These are phyloP conservation scores for Thamnophis sirtalis DNA, from an alignment of 2,113 vertebrate species.

Conservation along the genomic window DNA sequence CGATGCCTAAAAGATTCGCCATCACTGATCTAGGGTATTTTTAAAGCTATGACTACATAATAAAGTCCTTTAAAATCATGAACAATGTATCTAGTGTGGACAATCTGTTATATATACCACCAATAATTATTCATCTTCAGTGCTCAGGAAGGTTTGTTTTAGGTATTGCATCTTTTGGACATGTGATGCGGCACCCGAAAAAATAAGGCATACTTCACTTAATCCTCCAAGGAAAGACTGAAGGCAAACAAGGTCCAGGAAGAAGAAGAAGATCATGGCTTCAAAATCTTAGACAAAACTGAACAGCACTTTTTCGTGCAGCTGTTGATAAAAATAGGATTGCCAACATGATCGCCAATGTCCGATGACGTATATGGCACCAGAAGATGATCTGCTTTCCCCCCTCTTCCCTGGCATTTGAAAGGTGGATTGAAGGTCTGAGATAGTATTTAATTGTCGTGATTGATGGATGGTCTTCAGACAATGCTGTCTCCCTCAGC, in stretches of 20 bases:
- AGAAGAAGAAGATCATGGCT: no score
- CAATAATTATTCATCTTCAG: background rate
- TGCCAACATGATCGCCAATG: no score
- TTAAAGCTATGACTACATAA: background rate
- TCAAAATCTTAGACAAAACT: no score
- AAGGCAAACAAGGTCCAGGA: no score
- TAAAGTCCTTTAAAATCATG: background rate
- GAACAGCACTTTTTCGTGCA: no score
- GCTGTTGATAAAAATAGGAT: no score
- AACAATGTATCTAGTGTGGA: background rate
- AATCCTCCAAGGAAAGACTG: no score
- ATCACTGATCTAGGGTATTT: background rate
- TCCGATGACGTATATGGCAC: no score
- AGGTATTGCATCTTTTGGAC: background rate
- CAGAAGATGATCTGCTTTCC: background rate
- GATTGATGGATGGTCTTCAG: background rate
- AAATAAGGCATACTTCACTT: no score
- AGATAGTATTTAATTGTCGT: background rate
- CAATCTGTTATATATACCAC: background rate
- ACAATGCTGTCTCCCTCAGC: background rate
- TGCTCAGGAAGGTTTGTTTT: background rate
- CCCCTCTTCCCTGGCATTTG: background rate
- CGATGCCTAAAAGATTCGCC: no score
- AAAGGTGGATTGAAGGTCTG: background rate
- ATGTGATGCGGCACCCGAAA: no score